These are phyloP conservation scores for Zelostemma sp. DNA, from an alignment of 1,140 invertebrate species.

Conservation along the genomic window DNA sequence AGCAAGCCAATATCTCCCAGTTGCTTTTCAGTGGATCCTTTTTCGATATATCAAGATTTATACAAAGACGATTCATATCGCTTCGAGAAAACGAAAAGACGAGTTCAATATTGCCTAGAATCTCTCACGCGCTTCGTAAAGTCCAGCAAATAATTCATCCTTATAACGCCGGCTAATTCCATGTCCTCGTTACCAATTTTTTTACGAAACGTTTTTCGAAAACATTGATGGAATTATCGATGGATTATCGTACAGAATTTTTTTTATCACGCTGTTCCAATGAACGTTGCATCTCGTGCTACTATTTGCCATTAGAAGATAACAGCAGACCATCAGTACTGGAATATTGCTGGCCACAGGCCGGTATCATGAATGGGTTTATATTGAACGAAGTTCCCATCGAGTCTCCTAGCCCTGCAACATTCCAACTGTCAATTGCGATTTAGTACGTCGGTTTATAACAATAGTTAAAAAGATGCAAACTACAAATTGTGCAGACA, in stretches of 20 bases:
- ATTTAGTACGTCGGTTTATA: no score
- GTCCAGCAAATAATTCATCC: background rate
- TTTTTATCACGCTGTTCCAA: no score
- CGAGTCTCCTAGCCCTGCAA: constrained; percentile 79
- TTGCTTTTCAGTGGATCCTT: background rate
- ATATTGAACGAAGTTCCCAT: constrained; percentile 88
- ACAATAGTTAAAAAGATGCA: no score
- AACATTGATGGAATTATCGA: background rate
- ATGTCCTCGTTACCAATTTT: no score
- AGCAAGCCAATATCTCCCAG: constrained; percentile 12
- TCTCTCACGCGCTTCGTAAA: background rate
- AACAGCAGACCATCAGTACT: constrained; percentile 82
- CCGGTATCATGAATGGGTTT: constrained; percentile 91
- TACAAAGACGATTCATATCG: constrained; percentile 4
- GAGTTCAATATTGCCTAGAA: background rate
- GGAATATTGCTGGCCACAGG: constrained; percentile 87
- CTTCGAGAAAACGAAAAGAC: constrained; percentile 1
- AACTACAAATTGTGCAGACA: no score
- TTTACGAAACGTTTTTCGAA: background rate
- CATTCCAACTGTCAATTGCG: constrained; percentile 60
- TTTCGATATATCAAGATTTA: constrained; percentile 6
- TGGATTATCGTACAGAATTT: background rate
- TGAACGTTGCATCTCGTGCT: constrained; percentile 48
- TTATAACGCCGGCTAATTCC: no score
- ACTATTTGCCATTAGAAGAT: constrained; percentile 84